Evolutionary conservation across 2,797 vertebrate species (phyloP).

Genomic region (Urosaurus nigricauda): DNA sequence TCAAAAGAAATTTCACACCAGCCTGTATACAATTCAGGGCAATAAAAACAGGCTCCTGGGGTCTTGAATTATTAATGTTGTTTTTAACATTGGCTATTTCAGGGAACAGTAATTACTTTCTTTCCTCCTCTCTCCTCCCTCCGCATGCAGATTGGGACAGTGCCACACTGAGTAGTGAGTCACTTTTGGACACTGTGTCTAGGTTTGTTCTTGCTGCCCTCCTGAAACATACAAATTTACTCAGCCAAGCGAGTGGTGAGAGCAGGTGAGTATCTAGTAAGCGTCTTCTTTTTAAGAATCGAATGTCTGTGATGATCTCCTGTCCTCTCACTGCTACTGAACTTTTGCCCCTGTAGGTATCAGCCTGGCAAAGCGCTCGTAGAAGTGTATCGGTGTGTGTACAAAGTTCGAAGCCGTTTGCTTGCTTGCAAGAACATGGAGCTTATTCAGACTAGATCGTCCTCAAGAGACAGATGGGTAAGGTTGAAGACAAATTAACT

Average conservation of each 20-base stretch:
- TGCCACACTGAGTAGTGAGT: conserved; percentile 91
- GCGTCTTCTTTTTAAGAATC: conserved; percentile 21
- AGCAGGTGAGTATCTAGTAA: conserved; percentile 86
- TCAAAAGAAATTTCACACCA: too few relatives aligned
- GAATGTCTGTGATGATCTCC: conserved; percentile 1
- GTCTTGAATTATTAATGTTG: background rate
- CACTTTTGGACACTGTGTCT: conserved; percentile 93
- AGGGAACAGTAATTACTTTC: conserved; percentile 38
- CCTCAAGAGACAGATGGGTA: conserved; percentile 95
- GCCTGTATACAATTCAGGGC: too few relatives aligned
- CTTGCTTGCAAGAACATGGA: conserved; percentile 98
- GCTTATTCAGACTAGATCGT: conserved; percentile 92
- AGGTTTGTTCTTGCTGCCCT: conserved; percentile 94
- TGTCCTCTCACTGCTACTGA: conserved; percentile 46
- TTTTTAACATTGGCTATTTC: conserved; percentile 28
- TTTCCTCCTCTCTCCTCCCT: background rate
- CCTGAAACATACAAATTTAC: conserved; percentile 93
- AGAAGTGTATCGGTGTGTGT: conserved; percentile 95
- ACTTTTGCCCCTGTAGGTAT: conserved; percentile 82
- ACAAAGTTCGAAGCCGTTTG: conserved; percentile 94
- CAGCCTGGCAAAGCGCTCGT: conserved; percentile 94
- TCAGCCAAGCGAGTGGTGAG: conserved; percentile 91
- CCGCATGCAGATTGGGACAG: conserved; percentile 93
- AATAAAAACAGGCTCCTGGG: background rate
- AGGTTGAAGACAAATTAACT: conserved; percentile 66